A percentile compares a stretch with the other conserved stretches of the same genome.
These are phyloP conservation scores for Porites australiensis DNA, from an alignment of 64 coral and sea anemone species.

Conservation along the genomic window DNA sequence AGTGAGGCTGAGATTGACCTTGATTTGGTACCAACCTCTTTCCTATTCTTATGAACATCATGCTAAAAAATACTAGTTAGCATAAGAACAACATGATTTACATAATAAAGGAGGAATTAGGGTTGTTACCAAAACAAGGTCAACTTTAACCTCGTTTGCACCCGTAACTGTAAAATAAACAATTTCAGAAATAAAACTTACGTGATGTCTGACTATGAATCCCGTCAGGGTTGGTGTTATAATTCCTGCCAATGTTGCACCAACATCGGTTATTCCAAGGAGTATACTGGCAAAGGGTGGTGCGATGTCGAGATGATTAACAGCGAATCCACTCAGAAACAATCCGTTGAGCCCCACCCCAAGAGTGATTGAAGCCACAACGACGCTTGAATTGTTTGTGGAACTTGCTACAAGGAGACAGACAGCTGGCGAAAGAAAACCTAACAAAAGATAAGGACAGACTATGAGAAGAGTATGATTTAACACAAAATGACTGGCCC, in stretches of 20 bases:
- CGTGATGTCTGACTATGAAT: slow-evolving; percentile 68
- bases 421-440: slow-evolving; percentile 58
- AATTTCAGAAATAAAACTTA: not conserved
- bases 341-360: slow-evolving; percentile 63
- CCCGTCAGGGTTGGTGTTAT: slow-evolving; percentile 72
- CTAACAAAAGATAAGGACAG: slow-evolving; percentile 17
- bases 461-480: too few relatives aligned
- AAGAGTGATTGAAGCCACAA: slow-evolving; percentile 59
- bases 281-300: slow-evolving; percentile 81
- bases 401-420: slow-evolving; percentile 55
- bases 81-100: too few relatives aligned
- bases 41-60: too few relatives aligned
- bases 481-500: too few relatives aligned
- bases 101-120: too few relatives aligned
- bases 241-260: slow-evolving; percentile 70
- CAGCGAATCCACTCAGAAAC: slow-evolving; percentile 30
- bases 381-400: slow-evolving; percentile 11
- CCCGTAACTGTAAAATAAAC: not conserved
- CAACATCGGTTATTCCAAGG: slow-evolving; percentile 70
- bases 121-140: not conserved
- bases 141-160: not conserved
- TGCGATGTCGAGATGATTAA: slow-evolving; percentile 85
- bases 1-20: too few relatives aligned
- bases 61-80: too few relatives aligned
- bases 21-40: too few relatives aligned